Conservation (phyloP, 92 coral and sea anemone genomes). For the Actinostola sp. region DNA sequence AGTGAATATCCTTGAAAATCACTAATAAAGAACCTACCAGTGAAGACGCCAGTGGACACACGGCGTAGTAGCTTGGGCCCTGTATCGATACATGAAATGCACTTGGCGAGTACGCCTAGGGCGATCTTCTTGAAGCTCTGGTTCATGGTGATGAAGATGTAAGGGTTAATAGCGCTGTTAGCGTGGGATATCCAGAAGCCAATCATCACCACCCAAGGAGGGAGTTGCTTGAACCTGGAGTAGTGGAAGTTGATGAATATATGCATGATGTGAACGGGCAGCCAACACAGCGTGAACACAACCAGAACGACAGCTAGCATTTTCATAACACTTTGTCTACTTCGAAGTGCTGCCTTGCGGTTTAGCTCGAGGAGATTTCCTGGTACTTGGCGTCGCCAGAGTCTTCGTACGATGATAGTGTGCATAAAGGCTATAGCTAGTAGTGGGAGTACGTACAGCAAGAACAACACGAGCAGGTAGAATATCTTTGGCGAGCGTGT, state of each 20-base stretch:
- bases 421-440: constrained; percentile 28
- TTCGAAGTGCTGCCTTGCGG: constrained; percentile 23
- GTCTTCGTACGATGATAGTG: constrained; percentile 27
- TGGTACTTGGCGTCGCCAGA: constrained; percentile 35
- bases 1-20: neutral
- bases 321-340: constrained; percentile 47
- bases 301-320: constrained; percentile 45
- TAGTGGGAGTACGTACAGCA: constrained; percentile 52
- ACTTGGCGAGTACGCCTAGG: neutral
- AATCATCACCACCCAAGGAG: constrained; percentile 31
- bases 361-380: constrained; percentile 23
- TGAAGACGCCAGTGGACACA: neutral
- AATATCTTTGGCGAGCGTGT: constrained; percentile 42
- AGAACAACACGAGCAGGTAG: constrained; percentile 20
- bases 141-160: constrained; percentile 49
- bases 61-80: neutral
- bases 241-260: constrained; percentile 34
- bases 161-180: constrained; percentile 65
- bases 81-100: neutral
- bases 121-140: constrained; percentile 37
- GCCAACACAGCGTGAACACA: constrained; percentile 57
- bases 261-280: constrained; percentile 64
- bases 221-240: constrained; percentile 11
- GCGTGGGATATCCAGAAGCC: constrained; percentile 60
- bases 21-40: neutral